Percentiles rank a stretch among this genome's conserved stretches.
Conservation (phyloP, 2,113 vertebrate species). For the Apaloderma vittatum region DNA sequence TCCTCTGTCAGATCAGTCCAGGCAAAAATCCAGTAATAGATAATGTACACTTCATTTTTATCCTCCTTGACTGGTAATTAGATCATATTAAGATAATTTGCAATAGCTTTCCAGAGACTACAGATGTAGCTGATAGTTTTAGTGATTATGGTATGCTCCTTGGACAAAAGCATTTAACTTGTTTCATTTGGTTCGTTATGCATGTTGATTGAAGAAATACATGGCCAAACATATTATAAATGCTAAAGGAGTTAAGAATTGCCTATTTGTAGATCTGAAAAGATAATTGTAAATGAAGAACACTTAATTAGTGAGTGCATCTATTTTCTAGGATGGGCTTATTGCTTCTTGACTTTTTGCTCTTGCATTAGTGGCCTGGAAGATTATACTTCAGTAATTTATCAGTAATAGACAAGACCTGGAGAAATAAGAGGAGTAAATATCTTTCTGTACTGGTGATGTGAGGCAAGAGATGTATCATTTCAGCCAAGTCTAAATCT, state of each 20-base stretch:
- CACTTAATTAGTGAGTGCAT: background rate
- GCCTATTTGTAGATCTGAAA: background rate
- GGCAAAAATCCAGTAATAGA: slow-evolving; percentile 6
- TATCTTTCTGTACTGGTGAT: background rate
- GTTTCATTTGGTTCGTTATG: background rate
- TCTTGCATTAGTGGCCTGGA: background rate
- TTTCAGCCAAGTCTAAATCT: background rate
- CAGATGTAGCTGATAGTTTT: slow-evolving; percentile 1
- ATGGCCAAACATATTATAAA: background rate
- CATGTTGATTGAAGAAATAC: background rate
- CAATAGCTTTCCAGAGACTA: background rate
- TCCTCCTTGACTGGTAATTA: background rate
- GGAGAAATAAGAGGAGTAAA: background rate
- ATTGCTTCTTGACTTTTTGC: background rate
- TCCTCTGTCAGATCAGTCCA: background rate
- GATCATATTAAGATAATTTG: background rate
- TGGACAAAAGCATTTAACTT: background rate
- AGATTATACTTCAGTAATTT: background rate
- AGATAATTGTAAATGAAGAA: background rate
- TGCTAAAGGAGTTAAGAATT: background rate
- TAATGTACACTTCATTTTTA: background rate
- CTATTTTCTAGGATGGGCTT: background rate
- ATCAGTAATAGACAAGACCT: background rate
- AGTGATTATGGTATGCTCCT: background rate
- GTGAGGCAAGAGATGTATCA: background rate